Evolutionary conservation across 2,888 invertebrate species (phyloP).

Genomic region (Thumatha senex): DNA sequence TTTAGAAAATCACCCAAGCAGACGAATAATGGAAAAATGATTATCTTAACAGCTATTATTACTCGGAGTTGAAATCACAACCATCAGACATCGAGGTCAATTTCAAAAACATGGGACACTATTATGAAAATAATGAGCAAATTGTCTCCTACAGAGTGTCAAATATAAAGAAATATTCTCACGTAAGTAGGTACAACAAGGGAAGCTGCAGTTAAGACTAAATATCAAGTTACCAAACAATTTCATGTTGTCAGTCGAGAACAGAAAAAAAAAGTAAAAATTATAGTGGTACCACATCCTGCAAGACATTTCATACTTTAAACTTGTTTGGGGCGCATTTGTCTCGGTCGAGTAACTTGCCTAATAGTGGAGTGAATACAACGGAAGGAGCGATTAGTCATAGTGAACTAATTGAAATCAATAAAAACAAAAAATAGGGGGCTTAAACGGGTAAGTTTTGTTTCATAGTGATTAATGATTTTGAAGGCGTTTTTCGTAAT

Average conservation of each 20-base stretch:
- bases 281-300: constrained; percentile 40
- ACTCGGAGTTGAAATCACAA: constrained; percentile 20
- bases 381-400: constrained; percentile 25
- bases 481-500: constrained; percentile 19
- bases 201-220: constrained; percentile 24
- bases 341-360: constrained; percentile 37
- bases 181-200: constrained; percentile 41
- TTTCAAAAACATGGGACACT: constrained; percentile 12
- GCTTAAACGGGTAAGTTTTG: constrained; percentile 27
- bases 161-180: constrained; percentile 35
- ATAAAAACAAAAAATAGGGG: constrained; percentile 30
- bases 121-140: constrained; percentile 22
- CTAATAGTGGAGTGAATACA: constrained; percentile 16
- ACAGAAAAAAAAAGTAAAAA: constrained; percentile 19
- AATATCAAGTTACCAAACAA: constrained; percentile 49
- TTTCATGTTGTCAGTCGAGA: constrained; percentile 35
- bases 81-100: constrained; percentile 24
- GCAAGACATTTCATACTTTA: constrained; percentile 40
- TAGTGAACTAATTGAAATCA: constrained; percentile 36
- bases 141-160: constrained; percentile 26
- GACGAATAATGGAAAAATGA: constrained; percentile 39
- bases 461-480: constrained; percentile 31
- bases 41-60: constrained; percentile 14
- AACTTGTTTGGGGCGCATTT: constrained; percentile 40
- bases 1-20: constrained; percentile 28